Percentiles rank a stretch among this genome's conserved stretches.
Conservation (phyloP, 92 coral and sea anemone species). For the Actinostola sp. region DNA sequence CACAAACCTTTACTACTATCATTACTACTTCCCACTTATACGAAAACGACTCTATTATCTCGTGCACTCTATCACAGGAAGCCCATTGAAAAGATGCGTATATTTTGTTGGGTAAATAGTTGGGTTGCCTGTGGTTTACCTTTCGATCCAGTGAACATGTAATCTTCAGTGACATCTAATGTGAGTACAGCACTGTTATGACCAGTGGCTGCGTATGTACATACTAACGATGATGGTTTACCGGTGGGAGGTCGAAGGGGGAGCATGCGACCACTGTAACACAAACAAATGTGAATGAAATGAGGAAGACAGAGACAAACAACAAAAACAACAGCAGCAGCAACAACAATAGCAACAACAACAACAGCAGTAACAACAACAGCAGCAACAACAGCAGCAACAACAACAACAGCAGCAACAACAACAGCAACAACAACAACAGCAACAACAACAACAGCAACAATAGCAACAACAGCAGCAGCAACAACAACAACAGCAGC, state of each 20-base stretch:
- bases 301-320: too few relatives aligned
- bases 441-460: not conserved
- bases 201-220: constrained; percentile 97
- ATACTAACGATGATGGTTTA: constrained; percentile 86
- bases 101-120: too few relatives aligned
- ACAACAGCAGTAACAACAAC: not conserved
- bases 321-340: not conserved
- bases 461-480: not conserved
- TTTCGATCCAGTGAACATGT: constrained; percentile 96
- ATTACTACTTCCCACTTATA: too few relatives aligned
- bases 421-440: not conserved
- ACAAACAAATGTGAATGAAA: too few relatives aligned
- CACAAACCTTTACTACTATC: too few relatives aligned
- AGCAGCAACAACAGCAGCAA: not conserved
- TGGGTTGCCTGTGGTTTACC: too few relatives aligned
- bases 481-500: not conserved
- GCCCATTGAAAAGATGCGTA: too few relatives aligned
- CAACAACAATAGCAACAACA: not conserved
- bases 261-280: constrained; percentile 97
- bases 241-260: constrained; percentile 98
- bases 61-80: too few relatives aligned
- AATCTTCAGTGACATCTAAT: constrained; percentile 87
- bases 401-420: not conserved
- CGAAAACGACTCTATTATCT: too few relatives aligned
- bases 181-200: constrained; percentile 97